Evolutionary conservation across 2,888 invertebrate species (phyloP).

Genomic region (Argynnis bischoffii): DNA sequence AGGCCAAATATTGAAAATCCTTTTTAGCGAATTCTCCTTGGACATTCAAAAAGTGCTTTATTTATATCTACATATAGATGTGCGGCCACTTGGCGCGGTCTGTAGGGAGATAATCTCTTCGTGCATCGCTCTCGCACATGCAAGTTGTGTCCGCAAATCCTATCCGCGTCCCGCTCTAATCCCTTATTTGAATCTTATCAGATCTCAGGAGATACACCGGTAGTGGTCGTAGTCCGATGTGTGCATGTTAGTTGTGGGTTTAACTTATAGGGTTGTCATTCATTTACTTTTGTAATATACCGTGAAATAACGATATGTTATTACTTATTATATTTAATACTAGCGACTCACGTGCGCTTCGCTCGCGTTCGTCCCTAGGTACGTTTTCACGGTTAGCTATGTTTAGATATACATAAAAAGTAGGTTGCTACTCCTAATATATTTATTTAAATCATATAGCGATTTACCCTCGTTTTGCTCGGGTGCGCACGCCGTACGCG

Average conservation of each 20-base stretch:
- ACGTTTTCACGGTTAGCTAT: too few species aligned
- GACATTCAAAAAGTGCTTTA: constrained; percentile 46
- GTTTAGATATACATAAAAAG: too few species aligned
- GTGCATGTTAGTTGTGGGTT: constrained; percentile 65
- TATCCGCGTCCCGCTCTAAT: constrained; percentile 74
- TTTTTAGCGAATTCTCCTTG: constrained; percentile 30
- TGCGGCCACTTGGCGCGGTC: constrained; percentile 68
- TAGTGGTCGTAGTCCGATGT: constrained; percentile 67
- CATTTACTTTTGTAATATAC: background rate
- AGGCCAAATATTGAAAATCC: constrained; percentile 23
- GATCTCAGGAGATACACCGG: constrained; percentile 80
- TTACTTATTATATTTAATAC: too few species aligned
- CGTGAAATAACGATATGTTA: background rate
- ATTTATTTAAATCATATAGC: too few species aligned
- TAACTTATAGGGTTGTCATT: constrained; percentile 61
- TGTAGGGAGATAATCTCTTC: constrained; percentile 76
- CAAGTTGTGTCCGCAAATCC: constrained; percentile 69
- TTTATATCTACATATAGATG: constrained; percentile 49
- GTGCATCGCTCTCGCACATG: constrained; percentile 62
- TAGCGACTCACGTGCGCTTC: too few species aligned
- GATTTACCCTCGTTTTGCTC: too few species aligned
- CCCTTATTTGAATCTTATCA: constrained; percentile 84
- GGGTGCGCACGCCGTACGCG: too few species aligned
- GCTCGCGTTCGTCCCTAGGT: too few species aligned
- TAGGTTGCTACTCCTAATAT: too few species aligned